Base-by-base conservation (phyloP, 1,140 invertebrate species). In the Carposina sasakii region DNA sequence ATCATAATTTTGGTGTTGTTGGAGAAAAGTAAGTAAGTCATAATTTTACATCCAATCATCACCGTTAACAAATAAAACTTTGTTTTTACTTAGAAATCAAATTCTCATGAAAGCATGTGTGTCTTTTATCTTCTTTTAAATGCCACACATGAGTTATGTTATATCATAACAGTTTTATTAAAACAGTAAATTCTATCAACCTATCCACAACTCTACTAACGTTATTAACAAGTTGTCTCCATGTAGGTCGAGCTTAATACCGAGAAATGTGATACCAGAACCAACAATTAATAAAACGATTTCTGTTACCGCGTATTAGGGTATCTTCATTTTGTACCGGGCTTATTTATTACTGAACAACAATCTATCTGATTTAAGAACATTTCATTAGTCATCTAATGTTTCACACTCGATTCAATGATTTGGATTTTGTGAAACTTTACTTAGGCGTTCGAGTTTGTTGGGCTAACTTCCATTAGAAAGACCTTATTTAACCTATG, bases 251-350 rank as follows among this genome's bases (percentile, higher is more conserved):
- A 55, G 20, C 44, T 48, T 41, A 48, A 63, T 63, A 60, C 61
- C 47, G 47, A 47, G 60, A 63, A 58, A 55, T 48, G 47, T 50
- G 50, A 56, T 55, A 53, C 53, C 16, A 57, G 56, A 46, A 53
- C 34, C 30, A 33, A 56, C 53, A 63, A 63, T 63, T 59, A 56
- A 60, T 63, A 56, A 63, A 60, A 54, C 42, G 44, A 36, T 50
- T 36, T 21, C 21, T 24, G 17, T 40, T 40, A 30, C 44, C n/a
- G 19, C n/a, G n/a, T n/a, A n/a, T n/a, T n/a, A n/a, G n/a, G n/a
- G n/a, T n/a, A n/a, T n/a, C n/a, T n/a, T n/a, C n/a, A n/a, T n/a
- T n/a, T n/a, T n/a, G n/a, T n/a, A n/a, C n/a, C n/a, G n/a, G n/a
- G n/a, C n/a, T n/a, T n/a, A n/a, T n/a, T n/a, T n/a, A n/a, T n/a